phyloP scores from a whole-genome alignment of 2,113 vertebrate genomes.

The Sprattus sprattus region DNA sequence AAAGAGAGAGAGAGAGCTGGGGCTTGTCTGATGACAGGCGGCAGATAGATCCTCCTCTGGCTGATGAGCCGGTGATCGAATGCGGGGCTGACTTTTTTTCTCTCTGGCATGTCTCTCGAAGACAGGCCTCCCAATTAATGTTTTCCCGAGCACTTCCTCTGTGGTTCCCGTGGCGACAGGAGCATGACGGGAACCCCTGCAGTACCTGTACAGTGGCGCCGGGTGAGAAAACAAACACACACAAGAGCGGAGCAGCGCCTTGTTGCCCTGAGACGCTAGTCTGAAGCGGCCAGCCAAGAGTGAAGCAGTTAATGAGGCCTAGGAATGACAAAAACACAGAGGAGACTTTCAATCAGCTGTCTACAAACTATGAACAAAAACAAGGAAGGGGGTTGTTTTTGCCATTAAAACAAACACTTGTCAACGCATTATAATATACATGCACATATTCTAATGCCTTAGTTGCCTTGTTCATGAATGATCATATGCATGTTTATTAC shows the following conservation, averaged over 20 bases:
- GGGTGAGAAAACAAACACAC: conserved; percentile 24
- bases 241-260: conserved; percentile 32
- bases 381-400: neutral
- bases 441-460: neutral
- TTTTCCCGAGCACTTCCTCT: conserved; percentile 45
- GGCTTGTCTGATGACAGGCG: conserved; percentile 43
- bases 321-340: neutral
- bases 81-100: conserved; percentile 46
- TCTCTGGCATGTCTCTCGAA: conserved; percentile 33
- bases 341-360: neutral
- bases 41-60: conserved; percentile 43
- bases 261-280: conserved; percentile 27
- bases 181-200: conserved; percentile 37
- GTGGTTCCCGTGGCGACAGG: conserved; percentile 41
- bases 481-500: neutral
- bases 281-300: conserved; percentile 24
- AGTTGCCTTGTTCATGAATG: neutral
- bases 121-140: conserved; percentile 59
- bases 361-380: neutral
- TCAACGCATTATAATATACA: neutral
- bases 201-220: conserved; percentile 27
- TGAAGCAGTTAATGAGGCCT: neutral
- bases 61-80: conserved; percentile 49
- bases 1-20: neutral
- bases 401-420: neutral